Percentiles rank a stretch among this genome's conserved stretches.
phyloP scores from a whole-genome alignment of 2,888 invertebrate genomes.

The Pristionchus maxplancki region DNA sequence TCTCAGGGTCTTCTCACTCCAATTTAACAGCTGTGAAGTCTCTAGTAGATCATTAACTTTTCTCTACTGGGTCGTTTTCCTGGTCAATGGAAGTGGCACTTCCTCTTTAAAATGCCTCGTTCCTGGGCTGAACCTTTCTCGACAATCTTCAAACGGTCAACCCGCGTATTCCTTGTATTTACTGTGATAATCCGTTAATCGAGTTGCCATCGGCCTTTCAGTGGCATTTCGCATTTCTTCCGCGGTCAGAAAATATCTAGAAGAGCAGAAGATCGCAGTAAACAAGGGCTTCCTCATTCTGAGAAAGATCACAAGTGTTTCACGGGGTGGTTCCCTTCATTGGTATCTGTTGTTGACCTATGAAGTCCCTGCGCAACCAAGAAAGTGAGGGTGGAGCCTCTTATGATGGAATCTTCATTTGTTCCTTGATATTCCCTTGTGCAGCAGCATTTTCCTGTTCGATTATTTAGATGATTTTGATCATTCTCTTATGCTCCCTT shows the following conservation, averaged over 20 bases:
- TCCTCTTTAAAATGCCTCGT: background rate
- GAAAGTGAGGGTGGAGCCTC: no score
- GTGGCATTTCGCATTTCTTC: background rate
- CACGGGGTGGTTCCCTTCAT: background rate
- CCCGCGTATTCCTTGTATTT: background rate
- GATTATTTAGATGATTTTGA: no score
- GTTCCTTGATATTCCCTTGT: no score
- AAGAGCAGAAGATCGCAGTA: background rate
- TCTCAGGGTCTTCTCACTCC: background rate
- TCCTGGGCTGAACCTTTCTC: background rate
- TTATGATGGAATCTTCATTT: no score
- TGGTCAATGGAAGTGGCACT: background rate
- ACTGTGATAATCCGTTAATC: background rate
- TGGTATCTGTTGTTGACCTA: background rate
- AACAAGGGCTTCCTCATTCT: background rate
- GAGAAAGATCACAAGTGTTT: background rate
- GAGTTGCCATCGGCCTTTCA: background rate
- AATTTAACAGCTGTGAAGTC: background rate
- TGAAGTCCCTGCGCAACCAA: background rate
- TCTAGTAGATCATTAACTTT: background rate
- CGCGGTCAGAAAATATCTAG: background rate
- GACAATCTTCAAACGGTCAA: background rate
- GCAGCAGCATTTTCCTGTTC: no score
- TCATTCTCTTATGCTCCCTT: no score
- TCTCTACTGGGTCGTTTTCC: background rate